Conservation (phyloP, 2,113 vertebrate genomes). For the Odocoileus virginianus region DNA sequence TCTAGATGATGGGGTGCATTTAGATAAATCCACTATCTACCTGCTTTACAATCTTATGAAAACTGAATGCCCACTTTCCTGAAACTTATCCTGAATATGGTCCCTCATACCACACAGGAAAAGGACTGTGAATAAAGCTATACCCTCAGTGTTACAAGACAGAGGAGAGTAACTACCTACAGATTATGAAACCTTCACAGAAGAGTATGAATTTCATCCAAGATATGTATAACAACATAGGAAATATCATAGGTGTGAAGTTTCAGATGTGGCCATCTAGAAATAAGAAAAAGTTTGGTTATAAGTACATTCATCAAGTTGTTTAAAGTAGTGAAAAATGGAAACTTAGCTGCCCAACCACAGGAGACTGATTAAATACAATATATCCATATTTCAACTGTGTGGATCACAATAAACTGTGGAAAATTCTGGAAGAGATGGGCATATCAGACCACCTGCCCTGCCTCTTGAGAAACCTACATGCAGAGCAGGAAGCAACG, state of each 20-base stretch:
- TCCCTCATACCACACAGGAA: neutral
- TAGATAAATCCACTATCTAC: neutral
- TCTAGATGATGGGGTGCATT: neutral
- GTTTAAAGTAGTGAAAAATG: neutral
- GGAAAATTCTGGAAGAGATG: too few relatives aligned
- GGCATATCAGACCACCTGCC: too few relatives aligned
- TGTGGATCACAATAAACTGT: too few relatives aligned
- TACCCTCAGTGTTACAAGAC: neutral
- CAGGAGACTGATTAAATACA: neutral
- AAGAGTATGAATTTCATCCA: neutral
- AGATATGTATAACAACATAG: neutral
- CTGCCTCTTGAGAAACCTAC: too few relatives aligned
- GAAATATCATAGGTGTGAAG: neutral
- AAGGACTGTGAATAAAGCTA: neutral
- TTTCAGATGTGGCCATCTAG: neutral
- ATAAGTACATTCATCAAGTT: neutral
- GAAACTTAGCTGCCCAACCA: neutral
- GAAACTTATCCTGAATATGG: neutral
- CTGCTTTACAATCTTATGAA: neutral
- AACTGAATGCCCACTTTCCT: neutral
- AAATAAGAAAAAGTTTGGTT: neutral
- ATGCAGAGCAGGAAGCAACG: too few relatives aligned
- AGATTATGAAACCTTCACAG: neutral
- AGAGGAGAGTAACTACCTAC: neutral
- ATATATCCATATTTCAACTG: neutral